Conservation (phyloP, 2,888 invertebrate species). For the Lepidocyrtinus sp. region DNA sequence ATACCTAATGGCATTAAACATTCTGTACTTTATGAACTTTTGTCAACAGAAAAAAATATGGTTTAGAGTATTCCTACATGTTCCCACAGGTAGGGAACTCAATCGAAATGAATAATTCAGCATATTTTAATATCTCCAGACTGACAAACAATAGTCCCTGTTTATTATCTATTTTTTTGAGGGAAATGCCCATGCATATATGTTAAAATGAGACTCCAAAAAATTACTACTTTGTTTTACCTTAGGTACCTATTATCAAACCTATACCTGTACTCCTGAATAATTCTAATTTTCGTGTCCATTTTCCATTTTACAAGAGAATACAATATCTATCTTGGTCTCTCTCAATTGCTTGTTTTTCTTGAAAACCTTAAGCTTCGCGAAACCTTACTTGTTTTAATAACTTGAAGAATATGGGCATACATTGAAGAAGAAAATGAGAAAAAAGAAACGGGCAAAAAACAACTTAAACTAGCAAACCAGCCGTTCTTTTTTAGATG, state of each 20-base stretch:
- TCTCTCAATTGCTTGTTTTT: background rate
- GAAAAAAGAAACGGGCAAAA: constrained; percentile 15
- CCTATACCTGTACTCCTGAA: too few relatives aligned
- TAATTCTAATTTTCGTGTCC: background rate
- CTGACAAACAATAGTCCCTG: too few relatives aligned
- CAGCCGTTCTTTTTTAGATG: constrained; percentile 41
- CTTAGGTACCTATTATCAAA: background rate
- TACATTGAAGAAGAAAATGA: too few relatives aligned
- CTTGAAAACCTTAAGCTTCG: background rate
- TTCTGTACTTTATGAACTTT: too few relatives aligned
- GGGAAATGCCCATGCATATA: too few relatives aligned
- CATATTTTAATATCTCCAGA: too few relatives aligned
- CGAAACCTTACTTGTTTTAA: constrained; percentile 1
- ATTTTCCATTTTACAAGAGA: background rate
- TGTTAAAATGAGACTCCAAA: background rate
- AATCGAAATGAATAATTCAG: too few relatives aligned
- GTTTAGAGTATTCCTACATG: too few relatives aligned
- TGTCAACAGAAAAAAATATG: too few relatives aligned
- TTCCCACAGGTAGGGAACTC: too few relatives aligned
- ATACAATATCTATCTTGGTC: background rate
- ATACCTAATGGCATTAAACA: too few relatives aligned
- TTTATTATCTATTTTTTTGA: too few relatives aligned
- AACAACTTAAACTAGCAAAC: constrained; percentile 14
- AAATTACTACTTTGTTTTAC: constrained; percentile 8
- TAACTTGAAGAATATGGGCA: background rate